Evolutionary conservation across 2,113 vertebrate species (phyloP).

Genomic region (Sorex fumeus): DNA sequence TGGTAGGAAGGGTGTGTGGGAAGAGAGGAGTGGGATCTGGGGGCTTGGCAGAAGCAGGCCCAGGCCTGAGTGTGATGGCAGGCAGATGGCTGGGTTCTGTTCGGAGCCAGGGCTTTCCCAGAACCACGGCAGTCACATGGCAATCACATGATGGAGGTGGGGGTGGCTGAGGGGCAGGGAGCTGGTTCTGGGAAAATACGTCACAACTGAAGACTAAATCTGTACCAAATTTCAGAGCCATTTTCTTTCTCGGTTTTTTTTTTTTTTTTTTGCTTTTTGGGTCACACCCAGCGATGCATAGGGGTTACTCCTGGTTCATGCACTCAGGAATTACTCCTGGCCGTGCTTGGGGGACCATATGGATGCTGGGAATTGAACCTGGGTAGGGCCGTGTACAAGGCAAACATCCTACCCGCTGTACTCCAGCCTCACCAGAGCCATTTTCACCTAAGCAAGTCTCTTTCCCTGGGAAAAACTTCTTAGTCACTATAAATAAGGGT

Average conservation of each 20-base stretch:
- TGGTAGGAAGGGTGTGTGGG: background rate
- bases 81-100: background rate
- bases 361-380: too few species aligned
- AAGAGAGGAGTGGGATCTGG: background rate
- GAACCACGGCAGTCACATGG: background rate
- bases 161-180: background rate
- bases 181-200: background rate
- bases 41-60: background rate
- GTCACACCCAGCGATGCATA: too few species aligned
- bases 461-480: background rate
- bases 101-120: background rate
- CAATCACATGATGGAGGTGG: background rate
- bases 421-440: too few species aligned
- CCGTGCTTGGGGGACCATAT: too few species aligned
- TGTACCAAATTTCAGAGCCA: background rate
- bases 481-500: constrained; percentile 15
- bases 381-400: too few species aligned
- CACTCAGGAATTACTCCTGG: too few species aligned
- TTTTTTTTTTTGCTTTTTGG: too few species aligned
- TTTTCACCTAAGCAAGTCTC: constrained; percentile 3
- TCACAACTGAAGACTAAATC: background rate
- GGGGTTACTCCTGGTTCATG: too few species aligned
- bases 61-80: background rate
- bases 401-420: too few species aligned
- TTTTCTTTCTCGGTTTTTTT: too few species aligned